Percentiles rank a stretch among this genome's conserved stretches.
These are phyloP conservation scores for Danionella dracula DNA, from an alignment of 2,797 vertebrate species.

Conservation along the genomic window DNA sequence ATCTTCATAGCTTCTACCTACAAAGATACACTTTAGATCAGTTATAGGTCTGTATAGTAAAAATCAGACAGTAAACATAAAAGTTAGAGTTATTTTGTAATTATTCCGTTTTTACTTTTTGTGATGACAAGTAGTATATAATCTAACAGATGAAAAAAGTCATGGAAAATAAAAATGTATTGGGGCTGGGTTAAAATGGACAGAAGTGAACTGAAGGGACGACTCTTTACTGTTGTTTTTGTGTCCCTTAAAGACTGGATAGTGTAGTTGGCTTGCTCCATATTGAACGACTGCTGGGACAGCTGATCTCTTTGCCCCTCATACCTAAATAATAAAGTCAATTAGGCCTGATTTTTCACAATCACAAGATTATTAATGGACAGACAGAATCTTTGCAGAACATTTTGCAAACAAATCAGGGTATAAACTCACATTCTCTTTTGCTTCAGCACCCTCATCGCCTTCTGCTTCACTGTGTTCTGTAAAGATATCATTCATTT, in stretches of 20 bases:
- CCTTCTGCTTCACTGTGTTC: conserved; percentile 98
- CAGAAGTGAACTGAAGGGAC: not conserved
- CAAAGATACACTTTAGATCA: conserved; percentile 17
- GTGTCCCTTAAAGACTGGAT: conserved; percentile 97
- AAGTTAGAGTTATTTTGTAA: too few species aligned
- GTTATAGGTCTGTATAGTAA: too few species aligned
- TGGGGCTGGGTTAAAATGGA: not conserved
- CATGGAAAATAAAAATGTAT: not conserved
- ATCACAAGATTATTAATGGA: too few species aligned
- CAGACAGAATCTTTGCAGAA: not conserved
- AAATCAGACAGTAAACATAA: not conserved
- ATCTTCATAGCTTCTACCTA: conserved; percentile 99
- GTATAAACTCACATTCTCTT: conserved; percentile 90
- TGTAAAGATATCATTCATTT: conserved; percentile 56
- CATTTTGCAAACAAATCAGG: not conserved
- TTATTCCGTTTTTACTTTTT: too few species aligned
- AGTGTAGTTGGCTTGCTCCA: conserved; percentile 98
- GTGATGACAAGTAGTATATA: too few species aligned
- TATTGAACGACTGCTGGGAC: conserved; percentile 96
- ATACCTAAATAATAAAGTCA: conserved; percentile 73
- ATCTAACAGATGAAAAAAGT: too few species aligned
- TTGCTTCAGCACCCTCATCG: conserved; percentile 93
- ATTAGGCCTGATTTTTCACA: too few species aligned
- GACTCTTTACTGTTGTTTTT: conserved; percentile 86
- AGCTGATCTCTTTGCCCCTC: conserved; percentile 95